These are phyloP conservation scores for Gisinianus flammeolus DNA, from an alignment of 2,888 invertebrate species.

Conservation along the genomic window DNA sequence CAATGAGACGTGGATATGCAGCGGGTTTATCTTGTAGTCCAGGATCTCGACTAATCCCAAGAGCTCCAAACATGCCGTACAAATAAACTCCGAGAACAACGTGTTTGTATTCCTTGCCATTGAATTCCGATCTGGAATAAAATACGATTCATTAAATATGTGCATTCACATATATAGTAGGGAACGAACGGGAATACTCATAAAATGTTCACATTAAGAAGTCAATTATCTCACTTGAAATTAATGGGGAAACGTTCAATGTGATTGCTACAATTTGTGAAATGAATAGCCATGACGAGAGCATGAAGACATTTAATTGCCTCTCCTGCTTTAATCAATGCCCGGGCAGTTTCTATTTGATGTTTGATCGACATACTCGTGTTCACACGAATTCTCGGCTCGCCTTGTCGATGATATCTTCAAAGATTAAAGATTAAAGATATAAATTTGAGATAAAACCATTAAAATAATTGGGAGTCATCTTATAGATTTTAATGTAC, in stretches of 20 bases:
- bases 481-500: no score
- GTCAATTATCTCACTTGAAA: no score
- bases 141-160: no score
- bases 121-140: slow-evolving; percentile 50
- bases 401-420: slow-evolving; percentile 55
- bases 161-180: no score
- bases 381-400: slow-evolving; percentile 52
- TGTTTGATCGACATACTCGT: slow-evolving; percentile 55
- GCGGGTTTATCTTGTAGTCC: slow-evolving; percentile 55
- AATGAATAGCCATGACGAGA: slow-evolving; percentile 53
- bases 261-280: slow-evolving; percentile 50
- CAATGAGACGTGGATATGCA: slow-evolving; percentile 46
- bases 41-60: slow-evolving; percentile 52
- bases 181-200: no score
- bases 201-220: no score
- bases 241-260: slow-evolving; percentile 58
- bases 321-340: slow-evolving; percentile 48
- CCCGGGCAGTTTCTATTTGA: slow-evolving; percentile 50
- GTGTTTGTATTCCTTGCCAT: slow-evolving; percentile 56
- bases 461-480: no score
- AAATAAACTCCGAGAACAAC: slow-evolving; percentile 56
- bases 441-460: no score
- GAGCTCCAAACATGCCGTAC: slow-evolving; percentile 55
- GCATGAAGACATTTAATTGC: slow-evolving; percentile 58
- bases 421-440: background rate